Percentiles rank a stretch among this genome's conserved stretches.
Evolutionary conservation across 2,888 invertebrate genomes (phyloP).

Genomic region (Trachelus stipa): DNA sequence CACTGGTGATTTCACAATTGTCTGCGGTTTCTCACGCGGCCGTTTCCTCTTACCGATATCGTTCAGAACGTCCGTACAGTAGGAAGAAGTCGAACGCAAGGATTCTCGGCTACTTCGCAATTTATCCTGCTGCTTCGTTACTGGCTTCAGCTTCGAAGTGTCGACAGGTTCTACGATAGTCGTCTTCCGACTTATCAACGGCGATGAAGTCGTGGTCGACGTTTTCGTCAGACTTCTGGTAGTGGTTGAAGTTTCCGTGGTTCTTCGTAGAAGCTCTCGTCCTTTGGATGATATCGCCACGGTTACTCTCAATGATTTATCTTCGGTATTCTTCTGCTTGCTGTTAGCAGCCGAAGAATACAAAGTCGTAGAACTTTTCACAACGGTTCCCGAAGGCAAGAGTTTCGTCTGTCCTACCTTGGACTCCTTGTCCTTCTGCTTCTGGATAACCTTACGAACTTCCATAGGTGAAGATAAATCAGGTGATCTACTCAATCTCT

Average conservation of each 20-base stretch:
- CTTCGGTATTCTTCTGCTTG: constrained; percentile 51
- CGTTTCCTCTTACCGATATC: constrained; percentile 47
- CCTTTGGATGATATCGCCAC: constrained; percentile 64
- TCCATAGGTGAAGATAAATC: constrained; percentile 73
- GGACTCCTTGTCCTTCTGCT: constrained; percentile 39
- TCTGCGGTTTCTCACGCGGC: constrained; percentile 57
- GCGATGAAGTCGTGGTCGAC: constrained; percentile 20
- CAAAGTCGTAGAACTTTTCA: constrained; percentile 64
- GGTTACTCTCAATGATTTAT: constrained; percentile 66
- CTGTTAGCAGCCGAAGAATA: constrained; percentile 57
- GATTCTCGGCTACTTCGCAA: constrained; percentile 31
- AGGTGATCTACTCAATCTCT: constrained; percentile 67
- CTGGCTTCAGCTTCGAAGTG: constrained; percentile 21
- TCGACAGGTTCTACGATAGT: constrained; percentile 31
- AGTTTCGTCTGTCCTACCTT: constrained; percentile 34
- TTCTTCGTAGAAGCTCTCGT: constrained; percentile 55
- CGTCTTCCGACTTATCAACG: constrained; percentile 29
- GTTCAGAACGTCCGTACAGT: constrained; percentile 15
- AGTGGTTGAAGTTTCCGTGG: constrained; percentile 33
- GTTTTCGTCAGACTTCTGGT: constrained; percentile 19
- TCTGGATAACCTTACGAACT: constrained; percentile 64
- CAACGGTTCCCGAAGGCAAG: constrained; percentile 57
- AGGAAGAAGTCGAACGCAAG: constrained; percentile 22
- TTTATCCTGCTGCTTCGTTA: constrained; percentile 51
- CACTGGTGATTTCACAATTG: constrained; percentile 49